phyloP scores from a whole-genome alignment of 2,113 vertebrate genomes.

The Alethe diademata region DNA sequence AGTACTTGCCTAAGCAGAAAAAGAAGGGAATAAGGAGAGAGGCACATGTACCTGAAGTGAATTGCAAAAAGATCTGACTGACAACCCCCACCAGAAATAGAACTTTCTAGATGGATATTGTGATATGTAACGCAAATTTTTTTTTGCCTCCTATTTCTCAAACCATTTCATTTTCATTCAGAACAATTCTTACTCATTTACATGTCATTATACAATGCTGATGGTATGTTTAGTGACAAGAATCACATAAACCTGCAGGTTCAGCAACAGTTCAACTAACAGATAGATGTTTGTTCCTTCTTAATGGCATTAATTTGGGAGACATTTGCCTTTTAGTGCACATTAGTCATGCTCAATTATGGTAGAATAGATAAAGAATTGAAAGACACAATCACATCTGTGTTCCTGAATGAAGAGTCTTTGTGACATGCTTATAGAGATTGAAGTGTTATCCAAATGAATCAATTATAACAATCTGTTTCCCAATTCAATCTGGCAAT shows the following conservation, averaged over 20 bases:
- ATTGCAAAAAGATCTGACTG: background rate
- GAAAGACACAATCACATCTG: background rate
- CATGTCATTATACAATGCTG: background rate
- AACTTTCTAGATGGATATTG: background rate
- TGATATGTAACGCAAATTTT: background rate
- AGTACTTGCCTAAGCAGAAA: background rate
- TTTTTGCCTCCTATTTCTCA: background rate
- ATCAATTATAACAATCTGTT: slow-evolving; percentile 3
- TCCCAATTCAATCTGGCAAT: background rate
- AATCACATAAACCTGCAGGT: background rate
- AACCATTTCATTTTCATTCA: background rate
- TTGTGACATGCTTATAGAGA: background rate
- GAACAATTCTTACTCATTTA: background rate
- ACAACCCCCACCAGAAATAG: background rate
- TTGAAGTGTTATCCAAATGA: slow-evolving; percentile 8
- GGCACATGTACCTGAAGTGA: background rate
- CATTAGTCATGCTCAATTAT: slow-evolving; percentile 2
- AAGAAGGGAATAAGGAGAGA: background rate
- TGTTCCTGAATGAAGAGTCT: background rate
- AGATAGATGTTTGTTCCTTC: background rate
- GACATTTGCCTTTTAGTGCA: background rate
- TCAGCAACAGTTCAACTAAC: background rate
- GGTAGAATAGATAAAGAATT: background rate
- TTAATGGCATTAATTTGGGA: slow-evolving; percentile 4
- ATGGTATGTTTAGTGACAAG: background rate